A percentile compares a stretch with the other conserved stretches of the same genome.
Evolutionary conservation across 2,888 invertebrate genomes (phyloP).

Genomic region (Torymus auratus): DNA sequence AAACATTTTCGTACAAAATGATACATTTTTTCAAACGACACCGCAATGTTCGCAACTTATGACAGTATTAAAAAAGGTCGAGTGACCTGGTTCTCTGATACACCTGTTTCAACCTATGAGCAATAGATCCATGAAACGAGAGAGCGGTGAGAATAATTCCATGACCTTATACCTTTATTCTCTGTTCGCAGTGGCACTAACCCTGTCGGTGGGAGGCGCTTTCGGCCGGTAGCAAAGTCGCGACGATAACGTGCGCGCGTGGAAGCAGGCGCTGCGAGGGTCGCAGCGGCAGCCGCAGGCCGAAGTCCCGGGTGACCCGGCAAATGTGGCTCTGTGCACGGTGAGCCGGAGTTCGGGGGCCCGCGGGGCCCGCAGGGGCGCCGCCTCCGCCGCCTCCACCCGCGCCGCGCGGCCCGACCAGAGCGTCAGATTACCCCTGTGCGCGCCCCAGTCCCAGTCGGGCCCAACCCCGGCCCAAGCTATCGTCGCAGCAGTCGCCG

Average conservation of each 20-base stretch:
- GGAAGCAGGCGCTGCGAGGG: conserved; percentile 31
- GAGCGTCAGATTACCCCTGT: conserved; percentile 68
- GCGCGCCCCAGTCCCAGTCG: conserved; percentile 62
- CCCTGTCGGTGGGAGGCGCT: too few relatives aligned
- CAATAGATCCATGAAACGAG: too few relatives aligned
- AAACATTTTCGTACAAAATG: background rate
- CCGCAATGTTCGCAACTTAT: too few relatives aligned
- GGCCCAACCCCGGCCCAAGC: conserved; percentile 13
- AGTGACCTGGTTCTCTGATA: too few relatives aligned
- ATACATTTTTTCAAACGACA: background rate
- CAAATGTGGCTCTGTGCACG: conserved; percentile 76
- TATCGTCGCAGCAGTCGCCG: too few relatives aligned
- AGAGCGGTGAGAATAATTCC: too few relatives aligned
- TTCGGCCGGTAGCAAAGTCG: conserved; percentile 9
- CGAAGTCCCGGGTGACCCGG: conserved; percentile 64
- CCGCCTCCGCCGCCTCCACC: conserved; percentile 53
- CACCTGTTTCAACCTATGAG: too few relatives aligned
- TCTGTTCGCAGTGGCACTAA: background rate
- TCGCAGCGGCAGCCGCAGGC: conserved; percentile 28
- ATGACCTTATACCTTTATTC: background rate
- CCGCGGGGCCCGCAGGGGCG: conserved; percentile 71
- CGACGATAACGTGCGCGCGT: conserved; percentile 26
- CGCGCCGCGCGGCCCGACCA: conserved; percentile 54
- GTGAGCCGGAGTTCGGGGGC: conserved; percentile 73
- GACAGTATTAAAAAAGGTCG: too few relatives aligned